Conservation (phyloP, 2,797 vertebrate genomes). For the Arvicola amphibius region DNA sequence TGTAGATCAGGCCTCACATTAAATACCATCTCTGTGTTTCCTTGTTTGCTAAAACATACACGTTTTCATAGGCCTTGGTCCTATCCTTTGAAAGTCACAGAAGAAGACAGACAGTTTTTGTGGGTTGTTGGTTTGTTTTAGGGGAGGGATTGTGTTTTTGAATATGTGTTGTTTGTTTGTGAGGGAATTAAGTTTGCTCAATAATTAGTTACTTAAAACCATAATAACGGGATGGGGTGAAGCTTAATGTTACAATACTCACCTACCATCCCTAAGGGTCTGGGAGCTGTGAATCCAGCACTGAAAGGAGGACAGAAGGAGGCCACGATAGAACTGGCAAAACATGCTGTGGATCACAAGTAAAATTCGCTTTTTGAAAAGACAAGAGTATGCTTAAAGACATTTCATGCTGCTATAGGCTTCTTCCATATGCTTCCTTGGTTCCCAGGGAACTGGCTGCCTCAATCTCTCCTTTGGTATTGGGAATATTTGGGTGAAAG, state of each 20-base stretch:
- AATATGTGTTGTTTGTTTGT: background rate
- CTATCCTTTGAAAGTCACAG: constrained; percentile 36
- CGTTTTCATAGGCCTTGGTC: background rate
- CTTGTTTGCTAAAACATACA: constrained; percentile 35
- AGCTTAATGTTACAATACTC: background rate
- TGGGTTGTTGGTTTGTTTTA: background rate
- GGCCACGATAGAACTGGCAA: background rate
- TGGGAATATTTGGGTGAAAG: constrained; percentile 46
- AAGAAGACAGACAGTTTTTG: background rate
- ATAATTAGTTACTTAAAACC: constrained; percentile 53
- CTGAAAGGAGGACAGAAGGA: background rate
- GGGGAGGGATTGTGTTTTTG: background rate
- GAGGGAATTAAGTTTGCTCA: background rate
- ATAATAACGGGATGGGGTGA: background rate
- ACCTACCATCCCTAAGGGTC: background rate
- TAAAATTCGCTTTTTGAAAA: constrained; percentile 27
- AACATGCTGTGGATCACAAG: constrained; percentile 18
- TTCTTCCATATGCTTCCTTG: constrained; percentile 23
- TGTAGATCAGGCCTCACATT: background rate
- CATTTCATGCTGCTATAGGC: background rate
- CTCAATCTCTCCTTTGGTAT: constrained; percentile 12
- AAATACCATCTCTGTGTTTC: background rate
- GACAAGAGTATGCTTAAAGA: constrained; percentile 15
- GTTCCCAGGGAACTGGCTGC: background rate
- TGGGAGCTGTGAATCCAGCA: background rate